Conservation (phyloP, 2,888 invertebrate species). For the Polyommatus iphigenia region DNA sequence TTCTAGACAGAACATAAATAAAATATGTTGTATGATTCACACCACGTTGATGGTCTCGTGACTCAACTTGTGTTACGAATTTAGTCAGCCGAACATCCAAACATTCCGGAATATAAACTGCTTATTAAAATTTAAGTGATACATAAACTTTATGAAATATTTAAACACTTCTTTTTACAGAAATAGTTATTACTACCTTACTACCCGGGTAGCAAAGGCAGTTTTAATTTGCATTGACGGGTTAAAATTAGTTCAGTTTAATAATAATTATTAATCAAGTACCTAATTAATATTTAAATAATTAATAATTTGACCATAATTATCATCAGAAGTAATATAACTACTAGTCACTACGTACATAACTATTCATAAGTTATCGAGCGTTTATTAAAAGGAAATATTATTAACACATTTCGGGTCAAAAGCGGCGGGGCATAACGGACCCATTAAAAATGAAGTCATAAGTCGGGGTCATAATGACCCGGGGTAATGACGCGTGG, state of each 20-base stretch:
- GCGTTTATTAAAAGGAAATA: constrained; percentile 2
- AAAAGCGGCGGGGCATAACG: constrained; percentile 32
- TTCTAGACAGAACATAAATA: neutral
- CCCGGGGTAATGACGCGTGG: constrained; percentile 50
- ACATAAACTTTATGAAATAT: neutral
- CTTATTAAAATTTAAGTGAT: neutral
- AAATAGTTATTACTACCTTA: too few species aligned
- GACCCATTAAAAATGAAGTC: constrained; percentile 50
- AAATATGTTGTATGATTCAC: neutral
- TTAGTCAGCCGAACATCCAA: neutral
- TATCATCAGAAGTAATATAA: too few species aligned
- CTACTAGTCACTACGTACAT: too few species aligned
- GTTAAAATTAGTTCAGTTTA: too few species aligned
- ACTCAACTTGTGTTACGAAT: neutral
- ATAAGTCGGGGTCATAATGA: constrained; percentile 56
- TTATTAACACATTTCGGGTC: constrained; percentile 31
- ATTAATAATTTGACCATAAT: too few species aligned
- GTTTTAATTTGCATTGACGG: too few species aligned
- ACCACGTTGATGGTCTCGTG: neutral
- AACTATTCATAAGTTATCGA: too few species aligned
- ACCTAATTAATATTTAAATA: too few species aligned
- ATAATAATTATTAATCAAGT: too few species aligned
- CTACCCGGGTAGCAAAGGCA: too few species aligned
- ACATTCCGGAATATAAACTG: constrained; percentile 1
- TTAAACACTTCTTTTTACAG: neutral